Evolutionary conservation across 1,140 invertebrate species (phyloP).

Genomic region (Drosophila serrata): DNA sequence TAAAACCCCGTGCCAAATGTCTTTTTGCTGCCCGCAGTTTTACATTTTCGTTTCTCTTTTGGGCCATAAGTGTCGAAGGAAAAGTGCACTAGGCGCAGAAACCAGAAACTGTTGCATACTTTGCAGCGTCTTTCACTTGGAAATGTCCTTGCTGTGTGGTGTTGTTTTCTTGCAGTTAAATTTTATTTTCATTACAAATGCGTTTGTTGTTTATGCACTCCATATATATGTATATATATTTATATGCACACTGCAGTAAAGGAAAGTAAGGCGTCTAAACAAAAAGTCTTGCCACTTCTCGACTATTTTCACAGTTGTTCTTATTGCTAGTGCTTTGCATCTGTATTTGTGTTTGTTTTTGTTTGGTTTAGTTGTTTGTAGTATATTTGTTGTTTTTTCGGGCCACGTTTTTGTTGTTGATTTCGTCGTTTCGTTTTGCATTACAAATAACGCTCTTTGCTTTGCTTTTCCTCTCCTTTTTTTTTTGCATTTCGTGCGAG

Average conservation of each 20-base stretch:
- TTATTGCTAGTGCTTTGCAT: constrained; percentile 20
- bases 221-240: constrained; percentile 9
- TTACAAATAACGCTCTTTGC: constrained; percentile 66
- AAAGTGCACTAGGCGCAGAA: constrained; percentile 37
- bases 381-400: constrained; percentile 49
- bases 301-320: constrained; percentile 50
- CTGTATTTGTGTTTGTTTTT: constrained; percentile 12
- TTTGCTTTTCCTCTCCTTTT: neutral
- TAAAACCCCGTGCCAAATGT: constrained; percentile 13
- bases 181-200: constrained; percentile 80
- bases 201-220: constrained; percentile 69
- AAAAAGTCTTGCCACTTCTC: constrained; percentile 43
- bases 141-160: constrained; percentile 54
- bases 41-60: constrained; percentile 9
- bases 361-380: constrained; percentile 15
- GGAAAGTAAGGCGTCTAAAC: constrained; percentile 23
- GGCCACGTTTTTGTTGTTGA: constrained; percentile 59
- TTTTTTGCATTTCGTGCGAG: constrained; percentile 66
- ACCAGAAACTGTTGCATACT: constrained; percentile 75
- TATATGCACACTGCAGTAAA: neutral
- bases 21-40: constrained; percentile 29
- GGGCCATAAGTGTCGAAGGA: constrained; percentile 33
- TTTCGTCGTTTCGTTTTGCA: constrained; percentile 65
- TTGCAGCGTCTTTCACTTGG: constrained; percentile 70
- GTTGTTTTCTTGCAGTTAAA: constrained; percentile 60